Evolutionary conservation across 1,140 invertebrate species (phyloP).

Genomic region (Zeugodacus cucurbitae): DNA sequence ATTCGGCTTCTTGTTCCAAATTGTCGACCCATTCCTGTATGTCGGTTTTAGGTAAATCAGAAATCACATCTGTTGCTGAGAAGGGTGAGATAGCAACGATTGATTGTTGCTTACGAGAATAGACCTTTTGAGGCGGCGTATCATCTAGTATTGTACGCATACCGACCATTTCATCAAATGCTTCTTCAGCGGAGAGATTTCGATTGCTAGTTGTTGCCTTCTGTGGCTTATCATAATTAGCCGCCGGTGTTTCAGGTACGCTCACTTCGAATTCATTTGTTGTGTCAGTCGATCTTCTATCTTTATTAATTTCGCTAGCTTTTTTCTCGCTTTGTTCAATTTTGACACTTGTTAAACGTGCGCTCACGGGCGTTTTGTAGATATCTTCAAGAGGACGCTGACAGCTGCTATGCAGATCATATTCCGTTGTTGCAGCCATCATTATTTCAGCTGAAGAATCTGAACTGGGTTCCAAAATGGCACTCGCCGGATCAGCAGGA

Average conservation of each 20-base stretch:
- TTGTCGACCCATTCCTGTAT: conserved; percentile 44
- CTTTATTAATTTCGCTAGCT: neutral
- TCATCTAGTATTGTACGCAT: neutral
- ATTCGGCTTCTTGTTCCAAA: neutral
- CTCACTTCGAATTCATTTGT: neutral
- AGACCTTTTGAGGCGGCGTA: conserved; percentile 29
- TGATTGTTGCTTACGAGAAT: conserved; percentile 4
- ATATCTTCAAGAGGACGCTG: conserved; percentile 51
- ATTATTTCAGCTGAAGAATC: neutral
- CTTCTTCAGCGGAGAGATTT: conserved; percentile 37
- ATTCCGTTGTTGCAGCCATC: conserved; percentile 49
- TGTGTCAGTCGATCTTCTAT: neutral
- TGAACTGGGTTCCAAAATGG: conserved; percentile 46
- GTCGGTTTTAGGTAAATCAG: conserved; percentile 44
- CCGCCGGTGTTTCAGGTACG: neutral
- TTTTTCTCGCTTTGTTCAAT: neutral
- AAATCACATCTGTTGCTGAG: conserved; percentile 47
- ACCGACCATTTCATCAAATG: conserved; percentile 39
- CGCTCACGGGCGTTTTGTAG: conserved; percentile 49
- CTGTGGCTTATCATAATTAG: neutral
- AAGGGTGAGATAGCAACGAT: conserved; percentile 38
- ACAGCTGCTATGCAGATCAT: conserved; percentile 52
- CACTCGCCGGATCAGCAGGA: conserved; percentile 55
- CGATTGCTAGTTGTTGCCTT: neutral
- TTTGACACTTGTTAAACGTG: conserved; percentile 31